A percentile compares a stretch with the other conserved stretches of the same genome.
Evolutionary conservation across 2,888 invertebrate genomes (phyloP).

Genomic region (Eledone cirrhosa): DNA sequence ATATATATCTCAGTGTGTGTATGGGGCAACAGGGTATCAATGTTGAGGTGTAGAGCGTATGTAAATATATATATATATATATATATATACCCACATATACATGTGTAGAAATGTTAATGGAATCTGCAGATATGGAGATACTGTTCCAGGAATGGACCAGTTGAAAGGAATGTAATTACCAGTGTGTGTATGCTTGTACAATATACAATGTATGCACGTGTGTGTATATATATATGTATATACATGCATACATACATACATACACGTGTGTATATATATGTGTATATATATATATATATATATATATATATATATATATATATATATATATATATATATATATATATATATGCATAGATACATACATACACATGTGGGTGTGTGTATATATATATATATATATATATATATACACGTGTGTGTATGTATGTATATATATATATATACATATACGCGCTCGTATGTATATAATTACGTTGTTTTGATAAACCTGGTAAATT

Average conservation of each 20-base stretch:
- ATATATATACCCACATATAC: background rate
- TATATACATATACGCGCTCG: too few species aligned
- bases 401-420: too few species aligned
- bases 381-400: background rate
- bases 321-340: constrained; percentile 6
- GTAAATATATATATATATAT: background rate
- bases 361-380: background rate
- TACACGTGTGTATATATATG: background rate
- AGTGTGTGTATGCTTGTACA: background rate
- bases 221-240: too few species aligned
- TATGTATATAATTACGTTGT: too few species aligned
- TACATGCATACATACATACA: background rate
- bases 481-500: too few species aligned
- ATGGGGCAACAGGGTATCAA: background rate
- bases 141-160: too few species aligned
- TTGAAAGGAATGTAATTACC: too few species aligned
- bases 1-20: background rate
- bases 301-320: constrained; percentile 6
- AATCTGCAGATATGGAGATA: background rate
- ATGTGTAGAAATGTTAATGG: background rate
- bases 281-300: background rate
- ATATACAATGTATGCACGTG: too few species aligned
- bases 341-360: background rate
- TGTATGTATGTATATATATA: too few species aligned
- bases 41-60: background rate